Base-by-base conservation (phyloP, 2,797 vertebrate genomes). In the Ciconia nigra region DNA sequence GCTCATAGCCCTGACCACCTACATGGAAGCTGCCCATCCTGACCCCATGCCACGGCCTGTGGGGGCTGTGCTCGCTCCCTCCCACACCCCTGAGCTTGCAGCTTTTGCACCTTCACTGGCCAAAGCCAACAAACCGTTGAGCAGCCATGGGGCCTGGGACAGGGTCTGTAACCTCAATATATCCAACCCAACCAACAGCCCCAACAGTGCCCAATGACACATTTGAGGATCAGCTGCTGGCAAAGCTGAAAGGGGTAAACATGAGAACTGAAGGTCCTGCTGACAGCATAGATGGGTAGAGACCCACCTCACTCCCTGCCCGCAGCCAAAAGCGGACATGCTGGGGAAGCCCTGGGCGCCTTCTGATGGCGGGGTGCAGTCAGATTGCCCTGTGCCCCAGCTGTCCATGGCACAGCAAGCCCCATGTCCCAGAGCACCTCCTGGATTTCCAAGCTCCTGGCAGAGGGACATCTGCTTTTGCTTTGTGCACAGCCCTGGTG, bases 281-380 rank as follows among this genome's bases (percentile, higher is more conserved):
- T 31, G 20, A 15, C 0, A 2, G 28, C 1, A 2, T 8, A 7
- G 78, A 25, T 10, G 26, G 26, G n/a, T 13, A 13, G 26, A 42
- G 37, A 61, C 21, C 35, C 37, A 25, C 13, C 19, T 19, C 44
- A 20, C 37, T 59, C 31, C 46, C 31, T 35, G 25, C 41, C 76
- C 2, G 1, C 33, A 13, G 55, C 46, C 37, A 31, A 20, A 37
- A 49, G 24, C 5, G 1, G 35, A 47, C 10, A 22, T 9, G 35
- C 47, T 22, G 18, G 42, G 42, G n/a, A 39, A 51, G 66, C 15
- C 22, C 54, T 58, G 42, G 35, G 44, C 11, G 12, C 35, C 52
- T n/a, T 41, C 31, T 17, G 19, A 14, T 16, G 16, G 13, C 15
- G 25, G 46, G 47, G 20, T 25, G 57, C 46, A 44, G 33, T 13